A percentile compares a stretch with the other conserved stretches of the same genome.
Evolutionary conservation across 2,113 vertebrate species (phyloP).

Genomic region (Lucifuga dentata): DNA sequence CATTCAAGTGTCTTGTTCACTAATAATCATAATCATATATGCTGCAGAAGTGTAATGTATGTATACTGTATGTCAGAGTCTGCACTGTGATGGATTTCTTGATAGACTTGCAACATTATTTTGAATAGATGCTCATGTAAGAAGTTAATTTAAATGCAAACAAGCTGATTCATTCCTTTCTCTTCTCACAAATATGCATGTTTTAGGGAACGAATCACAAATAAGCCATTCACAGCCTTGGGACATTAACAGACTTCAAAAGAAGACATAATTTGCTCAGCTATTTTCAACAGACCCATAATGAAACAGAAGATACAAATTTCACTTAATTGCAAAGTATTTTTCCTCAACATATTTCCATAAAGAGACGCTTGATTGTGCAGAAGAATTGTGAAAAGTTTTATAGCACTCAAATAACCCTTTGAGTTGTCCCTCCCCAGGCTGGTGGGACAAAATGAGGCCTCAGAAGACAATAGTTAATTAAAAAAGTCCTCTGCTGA

Average conservation of each 20-base stretch:
- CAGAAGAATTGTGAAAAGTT: conserved; percentile 28
- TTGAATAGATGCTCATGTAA: conserved; percentile 23
- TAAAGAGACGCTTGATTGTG: conserved; percentile 4
- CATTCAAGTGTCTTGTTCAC: conserved; percentile 17
- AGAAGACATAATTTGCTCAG: conserved; percentile 52
- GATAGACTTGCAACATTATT: conserved; percentile 48
- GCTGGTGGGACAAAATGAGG: conserved; percentile 25
- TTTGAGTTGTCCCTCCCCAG: conserved; percentile 15
- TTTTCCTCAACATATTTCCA: conserved; percentile 12
- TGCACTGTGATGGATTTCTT: conserved; percentile 25
- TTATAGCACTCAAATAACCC: conserved; percentile 33
- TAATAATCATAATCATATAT: background rate
- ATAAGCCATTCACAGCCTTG: conserved; percentile 63
- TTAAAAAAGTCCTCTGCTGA: conserved; percentile 53
- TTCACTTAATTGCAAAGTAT: conserved; percentile 31
- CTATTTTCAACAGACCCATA: conserved; percentile 47
- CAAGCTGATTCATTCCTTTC: conserved; percentile 71
- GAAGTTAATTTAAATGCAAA: conserved; percentile 68
- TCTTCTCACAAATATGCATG: conserved; percentile 59
- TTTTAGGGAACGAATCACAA: conserved; percentile 64
- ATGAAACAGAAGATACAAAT: conserved; percentile 42
- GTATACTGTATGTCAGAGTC: conserved; percentile 11
- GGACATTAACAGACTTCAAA: conserved; percentile 72
- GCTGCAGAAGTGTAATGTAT: background rate
- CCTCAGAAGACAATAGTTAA: conserved; percentile 30